A percentile compares a stretch with the other conserved stretches of the same genome.
Evolutionary conservation across 2,113 vertebrate genomes (phyloP).

Genomic region (Chascanopsetta lugubris): DNA sequence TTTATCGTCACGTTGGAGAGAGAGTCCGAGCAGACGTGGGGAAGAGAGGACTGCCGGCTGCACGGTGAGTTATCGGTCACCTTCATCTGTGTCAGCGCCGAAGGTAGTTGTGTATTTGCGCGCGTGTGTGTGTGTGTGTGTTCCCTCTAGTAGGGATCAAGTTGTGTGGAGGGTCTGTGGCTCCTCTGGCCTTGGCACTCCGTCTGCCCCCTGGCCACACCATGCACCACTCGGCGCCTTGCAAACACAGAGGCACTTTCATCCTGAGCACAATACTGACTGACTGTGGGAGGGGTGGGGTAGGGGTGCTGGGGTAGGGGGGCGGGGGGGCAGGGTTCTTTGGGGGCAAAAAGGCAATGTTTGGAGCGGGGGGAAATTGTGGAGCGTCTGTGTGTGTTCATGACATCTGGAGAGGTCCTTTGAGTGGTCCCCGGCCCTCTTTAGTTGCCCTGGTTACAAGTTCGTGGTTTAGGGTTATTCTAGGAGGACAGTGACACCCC

Average conservation of each 20-base stretch:
- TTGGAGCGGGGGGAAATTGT: slow-evolving; percentile 33
- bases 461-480: slow-evolving; percentile 52
- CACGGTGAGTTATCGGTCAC: slow-evolving; percentile 83
- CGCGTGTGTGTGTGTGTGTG: slow-evolving; percentile 15
- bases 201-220: slow-evolving; percentile 72
- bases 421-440: slow-evolving; percentile 30
- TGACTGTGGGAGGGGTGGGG: slow-evolving; percentile 27
- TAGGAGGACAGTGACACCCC: slow-evolving; percentile 37
- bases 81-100: not conserved
- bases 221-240: slow-evolving; percentile 74
- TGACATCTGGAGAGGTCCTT: slow-evolving; percentile 38
- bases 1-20: slow-evolving; percentile 93
- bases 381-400: slow-evolving; percentile 28
- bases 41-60: slow-evolving; percentile 89
- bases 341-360: slow-evolving; percentile 46
- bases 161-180: slow-evolving; percentile 14
- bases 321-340: too few relatives aligned
- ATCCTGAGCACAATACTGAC: slow-evolving; percentile 72
- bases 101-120: not conserved
- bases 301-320: slow-evolving; percentile 14
- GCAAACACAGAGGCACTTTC: slow-evolving; percentile 72
- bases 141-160: slow-evolving; percentile 1
- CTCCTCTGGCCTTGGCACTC: slow-evolving; percentile 56
- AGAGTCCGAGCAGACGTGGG: slow-evolving; percentile 87
- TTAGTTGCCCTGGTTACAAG: slow-evolving; percentile 56